These are phyloP conservation scores for Stegodyphus dumicola DNA, from an alignment of 1,140 invertebrate genomes.

Conservation along the genomic window DNA sequence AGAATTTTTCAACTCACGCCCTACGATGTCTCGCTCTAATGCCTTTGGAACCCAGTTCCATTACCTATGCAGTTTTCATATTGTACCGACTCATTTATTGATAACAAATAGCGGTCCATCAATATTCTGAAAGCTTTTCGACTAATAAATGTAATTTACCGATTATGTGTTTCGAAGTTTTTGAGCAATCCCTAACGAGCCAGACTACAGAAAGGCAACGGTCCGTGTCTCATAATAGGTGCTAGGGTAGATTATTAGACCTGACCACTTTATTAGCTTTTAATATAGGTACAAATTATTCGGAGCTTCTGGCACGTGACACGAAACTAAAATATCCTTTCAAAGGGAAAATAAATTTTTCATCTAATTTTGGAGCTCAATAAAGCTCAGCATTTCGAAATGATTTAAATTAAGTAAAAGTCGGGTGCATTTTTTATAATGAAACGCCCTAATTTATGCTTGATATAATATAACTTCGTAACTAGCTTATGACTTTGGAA, in stretches of 20 bases:
- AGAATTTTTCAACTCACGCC: neutral
- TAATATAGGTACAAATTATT: constrained; percentile 30
- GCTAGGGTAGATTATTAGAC: neutral
- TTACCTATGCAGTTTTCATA: constrained; percentile 22
- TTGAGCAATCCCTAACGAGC: constrained; percentile 31
- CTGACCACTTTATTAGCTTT: constrained; percentile 52
- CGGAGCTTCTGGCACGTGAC: constrained; percentile 8
- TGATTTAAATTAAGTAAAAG: constrained; percentile 43
- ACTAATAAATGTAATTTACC: constrained; percentile 49
- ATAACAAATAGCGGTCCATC: constrained; percentile 53
- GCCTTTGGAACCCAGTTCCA: neutral
- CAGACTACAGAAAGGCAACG: neutral
- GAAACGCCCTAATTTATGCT: constrained; percentile 11
- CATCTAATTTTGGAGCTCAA: constrained; percentile 6
- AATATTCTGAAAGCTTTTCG: constrained; percentile 49
- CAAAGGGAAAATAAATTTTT: neutral
- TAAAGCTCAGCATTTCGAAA: neutral
- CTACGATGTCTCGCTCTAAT: constrained; percentile 29
- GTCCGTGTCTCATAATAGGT: constrained; percentile 18
- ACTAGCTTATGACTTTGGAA: constrained; percentile 36
- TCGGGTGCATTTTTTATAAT: constrained; percentile 8
- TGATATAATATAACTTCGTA: constrained; percentile 31
- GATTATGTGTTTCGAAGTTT: constrained; percentile 46
- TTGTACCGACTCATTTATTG: constrained; percentile 42
- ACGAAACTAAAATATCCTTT: neutral